Percentiles rank a stretch among this genome's conserved stretches.
These are phyloP conservation scores for Teleiodes luculella DNA, from an alignment of 2,888 invertebrate genomes.

Conservation along the genomic window DNA sequence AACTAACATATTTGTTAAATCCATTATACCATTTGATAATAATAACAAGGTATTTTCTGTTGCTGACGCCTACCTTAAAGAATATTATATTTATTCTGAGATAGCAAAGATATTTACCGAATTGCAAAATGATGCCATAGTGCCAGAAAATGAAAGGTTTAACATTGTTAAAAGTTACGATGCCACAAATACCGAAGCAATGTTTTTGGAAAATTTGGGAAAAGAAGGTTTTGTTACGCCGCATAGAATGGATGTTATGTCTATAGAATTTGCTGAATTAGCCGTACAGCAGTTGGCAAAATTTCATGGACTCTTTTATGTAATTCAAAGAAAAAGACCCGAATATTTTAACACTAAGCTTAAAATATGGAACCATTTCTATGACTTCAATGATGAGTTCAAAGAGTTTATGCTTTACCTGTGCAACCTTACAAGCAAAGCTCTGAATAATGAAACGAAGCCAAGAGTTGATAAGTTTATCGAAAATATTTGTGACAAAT, in stretches of 20 bases:
- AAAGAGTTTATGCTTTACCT: conserved; percentile 23
- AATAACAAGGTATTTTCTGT: conserved; percentile 30
- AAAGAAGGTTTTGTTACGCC: conserved; percentile 30
- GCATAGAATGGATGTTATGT: conserved; percentile 30
- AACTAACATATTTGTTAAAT: conserved; percentile 47
- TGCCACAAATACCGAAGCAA: conserved; percentile 32
- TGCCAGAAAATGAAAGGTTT: conserved; percentile 40
- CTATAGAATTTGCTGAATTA: conserved; percentile 31
- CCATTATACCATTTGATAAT: conserved; percentile 27
- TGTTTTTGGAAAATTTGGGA: conserved; percentile 34
- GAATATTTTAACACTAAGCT: conserved; percentile 29
- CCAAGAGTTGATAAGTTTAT: conserved; percentile 30
- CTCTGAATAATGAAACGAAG: conserved; percentile 27
- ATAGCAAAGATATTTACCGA: conserved; percentile 37
- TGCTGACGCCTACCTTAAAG: conserved; percentile 31
- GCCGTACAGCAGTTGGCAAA: conserved; percentile 35
- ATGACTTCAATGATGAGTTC: conserved; percentile 27
- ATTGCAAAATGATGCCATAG: conserved; percentile 39
- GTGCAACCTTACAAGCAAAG: conserved; percentile 23
- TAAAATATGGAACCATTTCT: conserved; percentile 10
- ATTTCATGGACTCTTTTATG: conserved; percentile 35
- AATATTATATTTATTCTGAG: conserved; percentile 43
- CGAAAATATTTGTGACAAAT: conserved; percentile 28
- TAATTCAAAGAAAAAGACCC: conserved; percentile 27
- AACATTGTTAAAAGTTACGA: conserved; percentile 40